phyloP scores from a whole-genome alignment of 2,888 invertebrate genomes.

The Biston stratarius region DNA sequence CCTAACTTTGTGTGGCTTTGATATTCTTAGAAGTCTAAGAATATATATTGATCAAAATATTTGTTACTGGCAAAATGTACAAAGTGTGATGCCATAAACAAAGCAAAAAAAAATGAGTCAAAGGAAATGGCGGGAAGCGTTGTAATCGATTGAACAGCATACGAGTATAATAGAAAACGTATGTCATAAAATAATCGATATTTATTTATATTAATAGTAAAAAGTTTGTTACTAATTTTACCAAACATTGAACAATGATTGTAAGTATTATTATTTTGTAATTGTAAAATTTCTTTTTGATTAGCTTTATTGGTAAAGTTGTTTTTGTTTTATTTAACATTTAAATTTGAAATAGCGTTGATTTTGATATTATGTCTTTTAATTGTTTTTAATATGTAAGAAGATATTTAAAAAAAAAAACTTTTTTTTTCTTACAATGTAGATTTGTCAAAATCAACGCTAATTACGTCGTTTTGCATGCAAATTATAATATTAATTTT shows the following conservation, averaged over 20 bases:
- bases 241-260: constrained; percentile 26
- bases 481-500: neutral
- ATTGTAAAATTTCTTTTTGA: constrained; percentile 17
- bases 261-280: constrained; percentile 22
- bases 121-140: too few species aligned
- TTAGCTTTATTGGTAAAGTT: constrained; percentile 32
- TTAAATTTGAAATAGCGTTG: neutral
- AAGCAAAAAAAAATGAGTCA: too few species aligned
- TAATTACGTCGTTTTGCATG: neutral
- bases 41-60: too few species aligned
- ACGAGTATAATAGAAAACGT: too few species aligned
- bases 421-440: too few species aligned
- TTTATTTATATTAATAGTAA: neutral
- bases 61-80: too few species aligned
- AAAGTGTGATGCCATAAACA: too few species aligned
- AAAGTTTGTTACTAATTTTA: constrained; percentile 20
- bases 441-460: neutral
- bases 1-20: too few species aligned
- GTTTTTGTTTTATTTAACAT: constrained; percentile 11
- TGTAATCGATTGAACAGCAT: too few species aligned
- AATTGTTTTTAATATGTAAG: neutral
- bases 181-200: neutral
- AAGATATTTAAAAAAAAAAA: neutral
- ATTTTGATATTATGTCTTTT: neutral
- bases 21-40: too few species aligned